A percentile compares a stretch with the other conserved stretches of the same genome.
Evolutionary conservation across 2,113 vertebrate genomes (phyloP).

Genomic region (Trachemys scripta): DNA sequence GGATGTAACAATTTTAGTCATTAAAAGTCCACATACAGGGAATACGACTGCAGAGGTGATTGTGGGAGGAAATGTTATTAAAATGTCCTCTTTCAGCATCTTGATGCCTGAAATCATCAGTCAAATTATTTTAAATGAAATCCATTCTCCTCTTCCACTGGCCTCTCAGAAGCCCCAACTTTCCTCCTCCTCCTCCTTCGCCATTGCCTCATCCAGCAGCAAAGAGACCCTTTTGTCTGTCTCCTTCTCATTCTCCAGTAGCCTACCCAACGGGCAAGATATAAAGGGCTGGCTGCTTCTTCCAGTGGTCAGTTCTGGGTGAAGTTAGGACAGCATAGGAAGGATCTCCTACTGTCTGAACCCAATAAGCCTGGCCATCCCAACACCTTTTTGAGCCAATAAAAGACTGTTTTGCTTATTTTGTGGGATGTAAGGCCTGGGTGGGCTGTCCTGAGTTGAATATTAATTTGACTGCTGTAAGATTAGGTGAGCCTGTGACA

Average conservation of each 20-base stretch:
- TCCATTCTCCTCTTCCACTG: not conserved
- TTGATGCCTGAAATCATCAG: not conserved
- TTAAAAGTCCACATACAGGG: not conserved
- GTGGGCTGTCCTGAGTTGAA: not conserved
- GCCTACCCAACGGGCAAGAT: not conserved
- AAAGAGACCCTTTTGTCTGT: rapidly evolving
- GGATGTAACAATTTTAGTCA: not conserved
- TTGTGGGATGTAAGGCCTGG: not conserved
- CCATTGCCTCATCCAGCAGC: not conserved
- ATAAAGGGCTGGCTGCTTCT: not conserved
- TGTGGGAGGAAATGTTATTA: not conserved
- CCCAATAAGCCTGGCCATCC: not conserved
- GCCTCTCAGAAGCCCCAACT: not conserved
- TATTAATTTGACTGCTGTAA: not conserved
- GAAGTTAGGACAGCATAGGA: not conserved
- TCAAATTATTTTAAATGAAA: not conserved
- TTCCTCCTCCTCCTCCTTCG: not conserved
- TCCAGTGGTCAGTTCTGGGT: not conserved
- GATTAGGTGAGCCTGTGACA: not conserved
- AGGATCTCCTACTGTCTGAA: not conserved
- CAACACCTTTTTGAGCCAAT: not conserved
- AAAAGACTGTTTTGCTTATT: not conserved
- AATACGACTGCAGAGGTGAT: not conserved
- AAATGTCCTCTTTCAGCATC: not conserved
- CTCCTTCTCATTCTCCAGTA: not conserved